Conservation (phyloP, 92 coral and sea anemone genomes). For the Blastomussa wellsi region DNA sequence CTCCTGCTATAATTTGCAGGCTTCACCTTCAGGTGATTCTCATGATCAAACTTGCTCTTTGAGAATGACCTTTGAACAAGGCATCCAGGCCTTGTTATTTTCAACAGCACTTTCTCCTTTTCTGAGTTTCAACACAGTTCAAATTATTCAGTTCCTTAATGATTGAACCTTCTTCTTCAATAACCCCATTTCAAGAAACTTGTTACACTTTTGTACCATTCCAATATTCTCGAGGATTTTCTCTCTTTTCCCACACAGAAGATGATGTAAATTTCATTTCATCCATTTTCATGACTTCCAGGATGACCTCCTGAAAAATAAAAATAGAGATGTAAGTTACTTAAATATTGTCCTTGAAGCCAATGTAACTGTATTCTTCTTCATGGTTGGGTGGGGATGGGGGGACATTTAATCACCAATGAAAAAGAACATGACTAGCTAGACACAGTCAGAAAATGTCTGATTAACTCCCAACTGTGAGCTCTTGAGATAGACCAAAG, state of each 20-base stretch:
- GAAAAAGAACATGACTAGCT: no score
- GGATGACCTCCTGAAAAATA: conserved; percentile 51
- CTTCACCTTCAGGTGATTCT: neutral
- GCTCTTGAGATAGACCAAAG: no score
- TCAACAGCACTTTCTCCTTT: neutral
- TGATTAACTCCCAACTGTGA: no score
- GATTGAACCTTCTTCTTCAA: neutral
- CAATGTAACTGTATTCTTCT: neutral
- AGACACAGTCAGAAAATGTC: no score
- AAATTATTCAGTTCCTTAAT: neutral
- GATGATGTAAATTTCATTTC: conserved; percentile 77
- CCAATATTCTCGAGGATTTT: conserved; percentile 85
- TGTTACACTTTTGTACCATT: conserved; percentile 13
- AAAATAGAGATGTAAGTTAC: neutral
- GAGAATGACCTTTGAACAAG: neutral
- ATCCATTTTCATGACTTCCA: conserved; percentile 73
- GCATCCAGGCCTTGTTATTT: neutral
- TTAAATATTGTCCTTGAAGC: neutral
- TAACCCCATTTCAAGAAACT: neutral
- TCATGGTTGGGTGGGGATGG: no score
- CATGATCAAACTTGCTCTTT: neutral
- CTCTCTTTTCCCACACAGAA: conserved; percentile 89
- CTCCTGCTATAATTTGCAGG: neutral
- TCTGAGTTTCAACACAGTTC: neutral
- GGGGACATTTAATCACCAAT: no score